phyloP scores from a whole-genome alignment of 1,140 invertebrate genomes.

The Tetragonula clypearis region DNA sequence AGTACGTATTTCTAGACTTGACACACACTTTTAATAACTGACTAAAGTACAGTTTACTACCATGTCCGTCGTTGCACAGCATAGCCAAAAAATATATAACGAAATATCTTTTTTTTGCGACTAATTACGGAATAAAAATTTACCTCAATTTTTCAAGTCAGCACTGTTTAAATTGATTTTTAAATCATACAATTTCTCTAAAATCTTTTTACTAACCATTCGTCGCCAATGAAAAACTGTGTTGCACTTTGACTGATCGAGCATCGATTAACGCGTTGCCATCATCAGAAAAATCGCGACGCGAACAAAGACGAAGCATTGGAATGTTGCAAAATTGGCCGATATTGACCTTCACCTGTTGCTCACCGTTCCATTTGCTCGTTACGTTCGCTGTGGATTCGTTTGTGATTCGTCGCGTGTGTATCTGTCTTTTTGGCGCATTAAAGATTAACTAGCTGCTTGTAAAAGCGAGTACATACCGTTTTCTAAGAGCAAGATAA shows the following conservation, averaged over 20 bases:
- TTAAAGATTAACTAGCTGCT: too few relatives aligned
- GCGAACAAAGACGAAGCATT: not conserved
- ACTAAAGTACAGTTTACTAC: too few relatives aligned
- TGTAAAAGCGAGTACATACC: too few relatives aligned
- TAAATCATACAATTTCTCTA: not conserved
- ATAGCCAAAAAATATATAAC: too few relatives aligned
- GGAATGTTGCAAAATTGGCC: slow-evolving; percentile 20
- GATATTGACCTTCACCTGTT: slow-evolving; percentile 42
- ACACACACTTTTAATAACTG: too few relatives aligned
- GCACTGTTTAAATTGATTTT: not conserved
- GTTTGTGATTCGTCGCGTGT: not conserved
- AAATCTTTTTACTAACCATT: not conserved
- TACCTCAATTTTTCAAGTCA: too few relatives aligned
- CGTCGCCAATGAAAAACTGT: not conserved
- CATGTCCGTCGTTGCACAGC: too few relatives aligned
- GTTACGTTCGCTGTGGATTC: not conserved
- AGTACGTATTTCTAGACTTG: too few relatives aligned
- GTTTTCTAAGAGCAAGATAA: too few relatives aligned
- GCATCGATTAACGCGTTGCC: not conserved
- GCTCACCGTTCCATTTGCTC: slow-evolving; percentile 1
- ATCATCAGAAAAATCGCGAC: not conserved
- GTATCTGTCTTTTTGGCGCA: not conserved
- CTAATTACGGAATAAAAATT: too few relatives aligned
- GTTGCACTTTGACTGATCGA: not conserved
- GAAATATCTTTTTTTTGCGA: too few relatives aligned